These are phyloP conservation scores for Acridotheres tristis DNA, from an alignment of 2,797 vertebrate species.

Conservation along the genomic window DNA sequence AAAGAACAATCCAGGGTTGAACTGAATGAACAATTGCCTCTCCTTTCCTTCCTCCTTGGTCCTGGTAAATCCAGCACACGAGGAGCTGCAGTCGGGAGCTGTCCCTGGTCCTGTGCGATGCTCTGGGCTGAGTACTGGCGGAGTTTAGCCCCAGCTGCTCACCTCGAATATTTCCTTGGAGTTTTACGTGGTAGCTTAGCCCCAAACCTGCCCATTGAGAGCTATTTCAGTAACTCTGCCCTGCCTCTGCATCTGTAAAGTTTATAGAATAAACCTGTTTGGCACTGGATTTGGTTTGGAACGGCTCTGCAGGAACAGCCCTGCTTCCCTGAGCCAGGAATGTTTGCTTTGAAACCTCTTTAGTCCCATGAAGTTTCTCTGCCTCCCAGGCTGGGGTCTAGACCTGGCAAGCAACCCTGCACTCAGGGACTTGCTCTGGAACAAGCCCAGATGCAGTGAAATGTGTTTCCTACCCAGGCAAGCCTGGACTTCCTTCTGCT, in stretches of 20 bases:
- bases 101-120: accelerated
- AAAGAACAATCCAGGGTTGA: not conserved
- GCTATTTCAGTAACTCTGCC: not conserved
- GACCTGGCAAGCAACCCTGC: not conserved
- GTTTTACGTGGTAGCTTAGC: not conserved
- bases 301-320: not conserved
- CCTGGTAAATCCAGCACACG: not conserved
- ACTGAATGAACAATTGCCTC: not conserved
- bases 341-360: not conserved
- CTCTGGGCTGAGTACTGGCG: not conserved
- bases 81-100: not conserved
- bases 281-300: not conserved
- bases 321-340: not conserved
- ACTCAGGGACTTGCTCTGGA: not conserved
- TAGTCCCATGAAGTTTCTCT: not conserved
- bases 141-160: not conserved
- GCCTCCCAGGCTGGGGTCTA: not conserved
- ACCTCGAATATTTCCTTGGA: not conserved
- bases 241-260: not conserved
- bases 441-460: not conserved
- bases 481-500: not conserved
- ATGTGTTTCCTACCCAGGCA: not conserved
- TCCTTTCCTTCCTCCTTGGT: not conserved
- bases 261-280: not conserved
- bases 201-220: not conserved